Percentiles rank a stretch among this genome's conserved stretches.
phyloP scores from a whole-genome alignment of 2,113 vertebrate genomes.

The Phalacrocorax aristotelis region DNA sequence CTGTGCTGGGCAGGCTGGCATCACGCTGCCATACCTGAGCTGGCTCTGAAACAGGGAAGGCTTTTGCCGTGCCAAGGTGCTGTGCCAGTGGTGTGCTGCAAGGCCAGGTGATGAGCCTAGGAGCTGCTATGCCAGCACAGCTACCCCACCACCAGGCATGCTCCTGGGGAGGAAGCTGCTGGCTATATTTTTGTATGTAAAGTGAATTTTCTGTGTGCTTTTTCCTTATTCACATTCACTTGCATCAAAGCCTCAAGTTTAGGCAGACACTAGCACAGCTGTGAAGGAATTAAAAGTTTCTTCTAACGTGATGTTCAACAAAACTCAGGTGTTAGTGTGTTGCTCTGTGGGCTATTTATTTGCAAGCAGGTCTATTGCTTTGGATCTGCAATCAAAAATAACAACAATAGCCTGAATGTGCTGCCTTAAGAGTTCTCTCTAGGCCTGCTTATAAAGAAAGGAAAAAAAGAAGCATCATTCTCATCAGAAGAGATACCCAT shows the following conservation, averaged over 20 bases:
- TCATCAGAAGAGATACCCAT: background rate
- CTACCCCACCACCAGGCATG: fast-evolving
- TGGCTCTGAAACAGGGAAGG: background rate
- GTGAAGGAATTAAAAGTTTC: background rate
- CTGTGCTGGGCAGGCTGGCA: fast-evolving
- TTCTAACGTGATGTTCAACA: background rate
- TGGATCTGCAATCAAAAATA: background rate
- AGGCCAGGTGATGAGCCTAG: background rate
- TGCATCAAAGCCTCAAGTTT: background rate
- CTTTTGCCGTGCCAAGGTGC: background rate
- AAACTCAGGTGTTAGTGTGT: background rate
- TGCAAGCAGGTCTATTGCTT: background rate
- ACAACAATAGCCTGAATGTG: background rate
- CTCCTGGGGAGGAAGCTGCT: background rate
- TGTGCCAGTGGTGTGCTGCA: fast-evolving
- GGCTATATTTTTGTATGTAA: background rate
- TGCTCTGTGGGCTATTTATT: background rate
- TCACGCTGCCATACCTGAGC: background rate
- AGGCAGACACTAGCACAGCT: background rate
- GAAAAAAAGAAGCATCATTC: background rate
- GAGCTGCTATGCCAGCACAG: background rate
- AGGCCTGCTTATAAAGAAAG: background rate
- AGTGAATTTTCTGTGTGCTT: background rate
- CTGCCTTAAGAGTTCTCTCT: background rate
- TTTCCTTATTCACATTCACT: background rate